phyloP scores from a whole-genome alignment of 2,797 vertebrate genomes.

The Helicolenus hilgendorfi region DNA sequence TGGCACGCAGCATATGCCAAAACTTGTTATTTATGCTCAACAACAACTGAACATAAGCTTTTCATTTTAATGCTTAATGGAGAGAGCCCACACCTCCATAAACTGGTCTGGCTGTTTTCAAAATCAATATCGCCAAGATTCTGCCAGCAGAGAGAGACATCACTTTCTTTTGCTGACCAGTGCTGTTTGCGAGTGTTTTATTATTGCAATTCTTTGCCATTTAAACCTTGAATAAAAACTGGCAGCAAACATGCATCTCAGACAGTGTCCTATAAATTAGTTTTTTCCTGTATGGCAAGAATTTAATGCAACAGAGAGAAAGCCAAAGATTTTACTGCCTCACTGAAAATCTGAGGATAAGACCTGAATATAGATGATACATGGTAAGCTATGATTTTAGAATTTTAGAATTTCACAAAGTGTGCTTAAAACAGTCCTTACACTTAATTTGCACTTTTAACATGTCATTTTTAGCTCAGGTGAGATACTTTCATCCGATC shows the following conservation, averaged over 20 bases:
- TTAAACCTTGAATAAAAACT: constrained; percentile 17
- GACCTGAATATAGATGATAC: background rate
- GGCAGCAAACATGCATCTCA: background rate
- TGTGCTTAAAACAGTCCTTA: background rate
- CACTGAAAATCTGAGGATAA: constrained; percentile 8
- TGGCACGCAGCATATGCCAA: background rate
- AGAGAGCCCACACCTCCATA: background rate
- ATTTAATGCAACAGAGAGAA: constrained; percentile 11
- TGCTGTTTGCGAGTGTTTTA: background rate
- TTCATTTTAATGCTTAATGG: constrained; percentile 24
- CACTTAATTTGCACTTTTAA: background rate
- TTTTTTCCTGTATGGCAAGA: background rate
- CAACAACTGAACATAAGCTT: constrained; percentile 1
- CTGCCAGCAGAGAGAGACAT: background rate
- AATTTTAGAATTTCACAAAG: background rate
- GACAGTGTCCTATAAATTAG: background rate
- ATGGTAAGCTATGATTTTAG: background rate
- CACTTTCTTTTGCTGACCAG: constrained; percentile 10
- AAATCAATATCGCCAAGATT: background rate
- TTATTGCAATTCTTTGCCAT: background rate
- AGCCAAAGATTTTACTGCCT: background rate
- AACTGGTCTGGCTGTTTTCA: constrained; percentile 1
- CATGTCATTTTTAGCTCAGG: background rate
- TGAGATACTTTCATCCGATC: background rate
- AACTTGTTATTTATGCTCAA: constrained; percentile 1